Percentiles rank a stretch among this genome's conserved stretches.
Conservation (phyloP, 92 coral and sea anemone genomes). For the Hydrozoanthus gracilis region DNA sequence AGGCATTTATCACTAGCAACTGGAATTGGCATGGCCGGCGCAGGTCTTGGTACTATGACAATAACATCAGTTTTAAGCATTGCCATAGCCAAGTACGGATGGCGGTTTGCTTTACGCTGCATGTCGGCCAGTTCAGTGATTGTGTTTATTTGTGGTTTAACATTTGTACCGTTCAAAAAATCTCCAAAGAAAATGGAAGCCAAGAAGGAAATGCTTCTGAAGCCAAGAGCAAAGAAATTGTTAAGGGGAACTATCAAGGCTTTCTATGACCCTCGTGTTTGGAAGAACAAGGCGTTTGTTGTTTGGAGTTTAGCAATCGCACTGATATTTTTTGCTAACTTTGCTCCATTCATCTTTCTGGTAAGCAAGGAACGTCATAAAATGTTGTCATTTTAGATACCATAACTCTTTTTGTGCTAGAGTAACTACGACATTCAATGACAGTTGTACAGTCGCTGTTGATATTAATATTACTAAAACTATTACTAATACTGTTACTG, state of each 20-base stretch:
- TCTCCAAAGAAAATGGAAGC: not conserved
- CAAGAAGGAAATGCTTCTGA: not conserved
- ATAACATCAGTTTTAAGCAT: constrained; percentile 29
- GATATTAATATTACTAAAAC: not conserved
- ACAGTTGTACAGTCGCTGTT: not conserved
- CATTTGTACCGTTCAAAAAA: constrained; percentile 17
- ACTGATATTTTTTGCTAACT: constrained; percentile 33
- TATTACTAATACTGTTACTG: not conserved
- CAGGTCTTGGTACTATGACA: constrained; percentile 38
- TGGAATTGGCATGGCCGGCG: constrained; percentile 43
- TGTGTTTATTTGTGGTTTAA: constrained; percentile 31
- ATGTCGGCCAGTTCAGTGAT: constrained; percentile 33
- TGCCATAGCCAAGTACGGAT: constrained; percentile 31
- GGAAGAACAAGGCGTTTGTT: constrained; percentile 43
- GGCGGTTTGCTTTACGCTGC: constrained; percentile 30
- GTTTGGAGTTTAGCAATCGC: constrained; percentile 38
- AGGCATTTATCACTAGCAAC: constrained; percentile 40
- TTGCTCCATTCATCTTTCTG: constrained; percentile 43
- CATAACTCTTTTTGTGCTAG: no score
- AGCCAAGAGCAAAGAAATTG: not conserved
- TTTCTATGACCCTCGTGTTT: constrained; percentile 28
- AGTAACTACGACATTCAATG: no score
- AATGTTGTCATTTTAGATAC: not conserved
- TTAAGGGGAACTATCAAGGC: constrained; percentile 22
- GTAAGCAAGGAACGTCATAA: not conserved